Conservation (phyloP, 2,113 vertebrate species). For the Trichomycterus rosablanca region DNA sequence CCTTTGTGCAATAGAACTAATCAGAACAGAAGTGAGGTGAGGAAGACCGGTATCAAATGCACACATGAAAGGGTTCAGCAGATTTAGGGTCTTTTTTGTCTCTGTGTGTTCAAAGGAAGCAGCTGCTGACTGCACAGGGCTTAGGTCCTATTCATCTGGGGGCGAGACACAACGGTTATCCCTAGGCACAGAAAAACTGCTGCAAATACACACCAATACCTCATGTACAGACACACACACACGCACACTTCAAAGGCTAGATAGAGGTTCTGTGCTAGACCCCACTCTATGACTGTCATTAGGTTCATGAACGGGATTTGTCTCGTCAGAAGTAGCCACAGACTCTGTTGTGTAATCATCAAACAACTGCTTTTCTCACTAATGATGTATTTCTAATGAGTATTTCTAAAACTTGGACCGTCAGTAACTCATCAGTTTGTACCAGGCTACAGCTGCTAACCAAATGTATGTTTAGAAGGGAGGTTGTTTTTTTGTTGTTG, state of each 20-base stretch:
- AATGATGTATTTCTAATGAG: neutral
- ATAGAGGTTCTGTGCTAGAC: slow-evolving; percentile 29
- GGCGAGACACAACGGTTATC: slow-evolving; percentile 47
- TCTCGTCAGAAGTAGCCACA: slow-evolving; percentile 26
- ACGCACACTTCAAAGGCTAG: slow-evolving; percentile 53
- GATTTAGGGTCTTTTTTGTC: slow-evolving; percentile 69
- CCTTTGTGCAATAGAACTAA: slow-evolving; percentile 23
- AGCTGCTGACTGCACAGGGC: slow-evolving; percentile 67
- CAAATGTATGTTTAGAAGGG: slow-evolving; percentile 14
- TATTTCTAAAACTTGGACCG: neutral
- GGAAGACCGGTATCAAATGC: slow-evolving; percentile 63
- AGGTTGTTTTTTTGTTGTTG: no score
- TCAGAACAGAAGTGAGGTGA: slow-evolving; percentile 47
- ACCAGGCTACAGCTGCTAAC: neutral
- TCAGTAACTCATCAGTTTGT: neutral
- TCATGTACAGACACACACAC: slow-evolving; percentile 40
- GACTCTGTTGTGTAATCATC: slow-evolving; percentile 35
- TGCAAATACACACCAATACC: slow-evolving; percentile 39
- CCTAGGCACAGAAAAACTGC: slow-evolving; percentile 42
- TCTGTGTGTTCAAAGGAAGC: slow-evolving; percentile 69
- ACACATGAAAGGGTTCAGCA: slow-evolving; percentile 66
- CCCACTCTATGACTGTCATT: slow-evolving; percentile 41
- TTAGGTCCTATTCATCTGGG: slow-evolving; percentile 61
- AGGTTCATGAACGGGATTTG: slow-evolving; percentile 40
- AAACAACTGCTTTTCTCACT: slow-evolving; percentile 20